A percentile compares a stretch with the other conserved stretches of the same genome.
Conservation (phyloP, 2,113 vertebrate species). For the Oceanites oceanicus region DNA sequence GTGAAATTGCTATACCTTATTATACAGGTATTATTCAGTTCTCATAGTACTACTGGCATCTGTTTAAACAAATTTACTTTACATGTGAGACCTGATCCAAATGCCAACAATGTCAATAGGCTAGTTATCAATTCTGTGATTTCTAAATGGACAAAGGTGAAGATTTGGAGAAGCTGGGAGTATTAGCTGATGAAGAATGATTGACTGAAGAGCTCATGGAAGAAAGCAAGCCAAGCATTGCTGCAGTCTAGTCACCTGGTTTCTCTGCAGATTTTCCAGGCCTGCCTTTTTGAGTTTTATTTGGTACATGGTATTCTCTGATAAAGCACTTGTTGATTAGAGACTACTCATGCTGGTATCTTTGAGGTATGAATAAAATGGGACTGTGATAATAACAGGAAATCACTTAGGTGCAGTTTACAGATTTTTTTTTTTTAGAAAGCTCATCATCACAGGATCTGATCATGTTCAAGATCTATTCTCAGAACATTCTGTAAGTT, state of each 20-base stretch:
- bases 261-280: not conserved
- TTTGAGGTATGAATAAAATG: not conserved
- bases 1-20: not conserved
- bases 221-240: not conserved
- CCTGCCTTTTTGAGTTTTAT: not conserved
- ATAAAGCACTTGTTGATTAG: not conserved
- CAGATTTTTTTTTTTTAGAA: not conserved
- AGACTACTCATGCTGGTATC: not conserved
- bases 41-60: not conserved
- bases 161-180: not conserved
- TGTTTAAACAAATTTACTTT: not conserved
- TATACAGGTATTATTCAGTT: not conserved
- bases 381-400: not conserved
- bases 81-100: not conserved
- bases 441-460: not conserved
- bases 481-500: not conserved
- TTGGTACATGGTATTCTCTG: not conserved
- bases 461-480: not conserved
- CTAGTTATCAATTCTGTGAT: not conserved
- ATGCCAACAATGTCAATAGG: not conserved
- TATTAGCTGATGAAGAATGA: not conserved
- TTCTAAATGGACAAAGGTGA: not conserved
- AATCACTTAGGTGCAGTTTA: not conserved
- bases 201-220: not conserved
- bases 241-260: not conserved